Percentiles rank a stretch among this genome's conserved stretches.
Conservation (phyloP, 2,797 vertebrate genomes). For the Crocidura indochinensis region DNA sequence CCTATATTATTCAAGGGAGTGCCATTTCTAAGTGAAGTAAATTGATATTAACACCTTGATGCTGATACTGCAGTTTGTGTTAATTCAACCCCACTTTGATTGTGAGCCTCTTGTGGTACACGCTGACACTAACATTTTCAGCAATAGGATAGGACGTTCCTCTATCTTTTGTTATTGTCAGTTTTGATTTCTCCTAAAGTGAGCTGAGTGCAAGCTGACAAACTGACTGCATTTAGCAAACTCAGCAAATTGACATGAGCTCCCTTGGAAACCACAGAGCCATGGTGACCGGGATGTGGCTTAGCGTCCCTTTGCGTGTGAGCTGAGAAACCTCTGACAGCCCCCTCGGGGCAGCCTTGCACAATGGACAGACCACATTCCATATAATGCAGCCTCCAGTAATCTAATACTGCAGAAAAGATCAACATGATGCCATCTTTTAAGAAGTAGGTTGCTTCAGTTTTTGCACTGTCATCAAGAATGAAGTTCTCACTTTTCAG, state of each 20-base stretch:
- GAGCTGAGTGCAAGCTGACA: not conserved
- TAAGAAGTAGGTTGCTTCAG: not conserved
- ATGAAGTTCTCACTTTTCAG: conserved; percentile 1
- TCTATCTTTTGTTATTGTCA: not conserved
- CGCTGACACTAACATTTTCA: not conserved
- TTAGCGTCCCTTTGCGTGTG: not conserved
- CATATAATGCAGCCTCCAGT: not conserved
- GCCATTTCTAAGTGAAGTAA: too few species aligned
- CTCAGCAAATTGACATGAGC: not conserved
- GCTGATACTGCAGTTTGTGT: too few species aligned
- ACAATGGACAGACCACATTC: not conserved
- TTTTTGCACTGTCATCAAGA: not conserved
- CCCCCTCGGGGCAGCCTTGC: not conserved
- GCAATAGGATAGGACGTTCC: not conserved
- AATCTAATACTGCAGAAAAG: not conserved
- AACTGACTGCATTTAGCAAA: conserved; percentile 1
- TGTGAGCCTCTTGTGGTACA: too few species aligned
- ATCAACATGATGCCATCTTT: not conserved
- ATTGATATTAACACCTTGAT: too few species aligned
- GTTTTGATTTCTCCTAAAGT: not conserved
- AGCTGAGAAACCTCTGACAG: not conserved
- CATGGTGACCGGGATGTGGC: not conserved
- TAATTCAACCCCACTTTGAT: too few species aligned
- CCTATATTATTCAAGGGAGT: too few species aligned
- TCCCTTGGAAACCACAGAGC: not conserved